Conservation (phyloP, 1,140 invertebrate species). For the Ganaspis sp. region DNA sequence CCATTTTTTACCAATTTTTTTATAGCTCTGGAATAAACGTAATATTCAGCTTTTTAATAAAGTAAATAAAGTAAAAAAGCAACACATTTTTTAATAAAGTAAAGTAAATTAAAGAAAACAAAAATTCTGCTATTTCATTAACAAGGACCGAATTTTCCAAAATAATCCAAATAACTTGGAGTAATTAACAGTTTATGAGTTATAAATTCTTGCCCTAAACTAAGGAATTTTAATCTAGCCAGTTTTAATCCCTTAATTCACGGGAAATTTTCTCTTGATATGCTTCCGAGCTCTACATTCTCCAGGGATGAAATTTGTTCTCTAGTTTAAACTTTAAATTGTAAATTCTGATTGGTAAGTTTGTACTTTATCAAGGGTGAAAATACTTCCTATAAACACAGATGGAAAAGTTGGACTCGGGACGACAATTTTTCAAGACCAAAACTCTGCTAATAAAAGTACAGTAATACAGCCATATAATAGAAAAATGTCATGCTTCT, state of each 20-base stretch:
- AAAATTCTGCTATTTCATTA: neutral
- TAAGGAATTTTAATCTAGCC: neutral
- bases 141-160: neutral
- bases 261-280: constrained; percentile 7
- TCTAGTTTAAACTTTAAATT: constrained; percentile 4
- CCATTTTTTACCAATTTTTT: neutral
- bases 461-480: no score
- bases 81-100: neutral
- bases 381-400: neutral
- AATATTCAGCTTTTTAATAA: neutral
- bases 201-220: neutral
- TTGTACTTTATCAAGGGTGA: neutral
- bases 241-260: constrained; percentile 27
- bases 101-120: neutral
- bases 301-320: constrained; percentile 12
- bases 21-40: neutral
- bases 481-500: no score
- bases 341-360: constrained; percentile 7
- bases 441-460: no score
- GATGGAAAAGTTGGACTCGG: no score
- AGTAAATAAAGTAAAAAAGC: no score
- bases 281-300: constrained; percentile 1
- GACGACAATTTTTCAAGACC: no score
- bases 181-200: constrained; percentile 10
- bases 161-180: constrained; percentile 2